A percentile compares a stretch with the other conserved stretches of the same genome.
These are phyloP conservation scores for Megalonaias nervosa DNA, from an alignment of 1,140 invertebrate genomes.

Conservation along the genomic window DNA sequence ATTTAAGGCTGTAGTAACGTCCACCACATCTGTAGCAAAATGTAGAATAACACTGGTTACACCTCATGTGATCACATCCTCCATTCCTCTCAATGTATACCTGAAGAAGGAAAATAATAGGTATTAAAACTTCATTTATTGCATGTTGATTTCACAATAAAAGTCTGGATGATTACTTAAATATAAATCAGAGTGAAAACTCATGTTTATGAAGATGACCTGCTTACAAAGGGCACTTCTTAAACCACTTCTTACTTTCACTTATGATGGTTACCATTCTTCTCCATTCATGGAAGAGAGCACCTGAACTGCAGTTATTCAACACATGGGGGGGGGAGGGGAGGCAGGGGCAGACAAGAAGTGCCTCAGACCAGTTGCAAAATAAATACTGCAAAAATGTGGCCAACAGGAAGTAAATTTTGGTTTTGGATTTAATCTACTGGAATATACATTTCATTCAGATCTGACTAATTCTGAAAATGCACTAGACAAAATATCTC, in stretches of 20 bases:
- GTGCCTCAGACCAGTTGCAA: too few species aligned
- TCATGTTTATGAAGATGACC: neutral
- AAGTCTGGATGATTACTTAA: neutral
- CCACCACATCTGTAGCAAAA: constrained; percentile 73
- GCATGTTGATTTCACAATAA: neutral
- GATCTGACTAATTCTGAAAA: too few species aligned
- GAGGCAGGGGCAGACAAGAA: too few species aligned
- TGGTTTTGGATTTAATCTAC: too few species aligned
- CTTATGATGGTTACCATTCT: neutral
- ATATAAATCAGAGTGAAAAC: neutral
- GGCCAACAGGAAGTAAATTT: too few species aligned
- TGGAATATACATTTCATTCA: too few species aligned
- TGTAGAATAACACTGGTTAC: constrained; percentile 68
- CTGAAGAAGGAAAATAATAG: constrained; percentile 48
- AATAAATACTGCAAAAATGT: neutral
- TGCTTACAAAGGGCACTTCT: neutral
- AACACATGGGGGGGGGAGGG: too few species aligned
- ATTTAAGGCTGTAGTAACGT: constrained; percentile 64
- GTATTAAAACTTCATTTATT: neutral
- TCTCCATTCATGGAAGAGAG: too few species aligned
- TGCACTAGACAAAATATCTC: too few species aligned
- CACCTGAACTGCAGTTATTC: too few species aligned
- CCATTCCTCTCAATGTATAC: constrained; percentile 70
- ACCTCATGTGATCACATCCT: constrained; percentile 74
- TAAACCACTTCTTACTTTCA: neutral